Conservation (phyloP, 2,888 invertebrate genomes). For the Orchesella flavescens region DNA sequence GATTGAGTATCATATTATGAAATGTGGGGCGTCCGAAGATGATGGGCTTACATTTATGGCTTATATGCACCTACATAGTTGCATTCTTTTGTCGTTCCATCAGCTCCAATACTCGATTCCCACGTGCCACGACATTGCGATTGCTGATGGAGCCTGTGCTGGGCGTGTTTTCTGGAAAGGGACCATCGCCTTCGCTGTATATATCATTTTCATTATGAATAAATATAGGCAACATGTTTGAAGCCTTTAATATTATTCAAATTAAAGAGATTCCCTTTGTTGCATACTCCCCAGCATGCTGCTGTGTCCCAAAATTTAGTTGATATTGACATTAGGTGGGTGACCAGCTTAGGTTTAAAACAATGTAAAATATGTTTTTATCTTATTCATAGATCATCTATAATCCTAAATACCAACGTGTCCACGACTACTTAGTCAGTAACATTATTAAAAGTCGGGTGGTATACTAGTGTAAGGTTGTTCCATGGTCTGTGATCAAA, state of each 20-base stretch:
- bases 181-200: slow-evolving; percentile 23
- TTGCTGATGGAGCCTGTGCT: neutral
- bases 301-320: neutral
- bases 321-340: neutral
- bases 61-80: slow-evolving; percentile 18
- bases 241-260: neutral
- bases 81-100: slow-evolving; percentile 30
- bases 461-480: no score
- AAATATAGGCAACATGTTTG: slow-evolving; percentile 24
- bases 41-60: no score
- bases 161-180: slow-evolving; percentile 25
- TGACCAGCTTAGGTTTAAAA: neutral
- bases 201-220: slow-evolving; percentile 19
- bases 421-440: slow-evolving; percentile 14
- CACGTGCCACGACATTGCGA: slow-evolving; percentile 12
- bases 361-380: no score
- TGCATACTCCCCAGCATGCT: neutral
- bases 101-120: slow-evolving; percentile 37
- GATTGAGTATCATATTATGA: neutral
- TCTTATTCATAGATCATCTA: no score
- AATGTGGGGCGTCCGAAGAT: no score
- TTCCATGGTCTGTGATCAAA: no score
- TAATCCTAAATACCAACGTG: neutral
- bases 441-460: neutral
- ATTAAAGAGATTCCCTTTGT: no score